A percentile compares a stretch with the other conserved stretches of the same genome.
Evolutionary conservation across 2,113 vertebrate genomes (phyloP).

Genomic region (Probosciger aterrimus): DNA sequence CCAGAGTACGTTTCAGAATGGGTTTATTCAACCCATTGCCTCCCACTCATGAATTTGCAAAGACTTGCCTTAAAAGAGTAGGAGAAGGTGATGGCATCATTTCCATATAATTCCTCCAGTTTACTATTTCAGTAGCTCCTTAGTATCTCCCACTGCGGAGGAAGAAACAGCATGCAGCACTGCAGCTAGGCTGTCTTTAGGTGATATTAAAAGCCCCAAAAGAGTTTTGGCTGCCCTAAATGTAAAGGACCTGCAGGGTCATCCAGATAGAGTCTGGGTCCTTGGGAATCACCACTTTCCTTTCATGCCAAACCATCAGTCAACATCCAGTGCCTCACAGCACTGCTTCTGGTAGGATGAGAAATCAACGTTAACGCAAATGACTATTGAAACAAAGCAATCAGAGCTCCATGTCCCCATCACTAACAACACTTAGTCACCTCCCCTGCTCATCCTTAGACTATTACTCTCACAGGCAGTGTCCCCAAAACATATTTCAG

Average conservation of each 20-base stretch:
- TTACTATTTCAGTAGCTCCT: constrained; percentile 27
- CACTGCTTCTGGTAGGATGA: neutral
- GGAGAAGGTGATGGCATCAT: constrained; percentile 35
- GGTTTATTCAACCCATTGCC: constrained; percentile 13
- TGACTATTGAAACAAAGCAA: neutral
- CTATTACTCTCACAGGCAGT: neutral
- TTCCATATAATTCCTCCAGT: constrained; percentile 2
- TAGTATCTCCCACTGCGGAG: neutral
- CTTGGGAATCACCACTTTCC: neutral
- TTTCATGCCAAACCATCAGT: neutral
- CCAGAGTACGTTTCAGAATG: neutral
- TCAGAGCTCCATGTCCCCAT: neutral
- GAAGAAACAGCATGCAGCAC: neutral
- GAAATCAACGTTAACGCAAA: neutral
- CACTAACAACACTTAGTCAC: neutral
- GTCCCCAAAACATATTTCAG: neutral
- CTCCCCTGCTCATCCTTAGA: neutral
- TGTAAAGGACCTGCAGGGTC: neutral
- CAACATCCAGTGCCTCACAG: neutral
- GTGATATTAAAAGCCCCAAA: neutral
- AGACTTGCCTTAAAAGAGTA: constrained; percentile 33
- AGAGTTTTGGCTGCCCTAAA: neutral
- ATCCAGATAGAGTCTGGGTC: neutral
- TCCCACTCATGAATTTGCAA: constrained; percentile 26
- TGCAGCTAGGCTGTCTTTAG: neutral